Percentiles rank a stretch among this genome's conserved stretches.
Conservation (phyloP, 2,113 vertebrate genomes). For the Calypte anna region DNA sequence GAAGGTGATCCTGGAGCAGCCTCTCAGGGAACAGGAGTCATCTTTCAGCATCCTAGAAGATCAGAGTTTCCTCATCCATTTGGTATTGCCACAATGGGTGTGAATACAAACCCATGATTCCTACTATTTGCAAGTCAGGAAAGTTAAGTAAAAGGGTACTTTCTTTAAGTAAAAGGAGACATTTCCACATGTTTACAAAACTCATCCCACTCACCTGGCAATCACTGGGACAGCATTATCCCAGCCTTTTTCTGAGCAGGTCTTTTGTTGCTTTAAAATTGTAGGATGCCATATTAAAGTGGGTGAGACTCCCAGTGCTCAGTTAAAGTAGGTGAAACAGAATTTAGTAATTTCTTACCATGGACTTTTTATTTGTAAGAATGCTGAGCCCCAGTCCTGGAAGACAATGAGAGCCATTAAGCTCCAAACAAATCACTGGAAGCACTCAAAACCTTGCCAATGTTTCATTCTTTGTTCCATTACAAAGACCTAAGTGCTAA, state of each 20-base stretch:
- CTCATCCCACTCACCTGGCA: not conserved
- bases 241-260: not conserved
- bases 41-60: not conserved
- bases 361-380: not conserved
- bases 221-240: not conserved
- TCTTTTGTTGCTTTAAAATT: not conserved
- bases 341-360: not conserved
- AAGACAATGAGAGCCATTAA: constrained; percentile 6
- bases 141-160: not conserved
- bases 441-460: constrained; percentile 11
- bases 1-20: not conserved
- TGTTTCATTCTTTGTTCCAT: constrained; percentile 34
- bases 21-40: not conserved
- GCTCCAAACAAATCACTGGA: not conserved
- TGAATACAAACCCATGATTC: not conserved
- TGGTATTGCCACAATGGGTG: not conserved
- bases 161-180: not conserved
- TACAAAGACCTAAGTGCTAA: not conserved
- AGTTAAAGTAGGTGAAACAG: not conserved
- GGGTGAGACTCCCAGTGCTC: not conserved
- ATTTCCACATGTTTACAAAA: not conserved
- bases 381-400: not conserved
- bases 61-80: not conserved
- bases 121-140: not conserved
- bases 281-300: not conserved